A percentile compares a stretch with the other conserved stretches of the same genome.
Evolutionary conservation across 2,797 vertebrate genomes (phyloP).

Genomic region (Argyrosomus regius): DNA sequence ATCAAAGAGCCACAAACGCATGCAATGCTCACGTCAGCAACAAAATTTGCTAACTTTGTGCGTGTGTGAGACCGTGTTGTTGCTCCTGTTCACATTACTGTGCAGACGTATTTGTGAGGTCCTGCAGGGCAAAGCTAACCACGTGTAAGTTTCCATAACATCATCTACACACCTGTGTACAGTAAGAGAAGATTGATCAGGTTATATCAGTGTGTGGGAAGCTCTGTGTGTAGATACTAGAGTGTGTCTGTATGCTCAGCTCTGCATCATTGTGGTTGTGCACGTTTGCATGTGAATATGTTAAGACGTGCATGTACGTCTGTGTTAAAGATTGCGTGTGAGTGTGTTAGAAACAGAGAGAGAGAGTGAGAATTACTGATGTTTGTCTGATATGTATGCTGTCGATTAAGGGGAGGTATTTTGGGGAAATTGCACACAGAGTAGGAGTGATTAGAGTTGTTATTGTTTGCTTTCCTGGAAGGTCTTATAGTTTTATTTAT

Average conservation of each 20-base stretch:
- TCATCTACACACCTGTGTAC: constrained; percentile 41
- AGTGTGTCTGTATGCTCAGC: not conserved
- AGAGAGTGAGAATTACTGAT: not conserved
- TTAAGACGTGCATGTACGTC: not conserved
- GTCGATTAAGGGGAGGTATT: not conserved
- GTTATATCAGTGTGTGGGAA: constrained; percentile 38
- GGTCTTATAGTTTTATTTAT: too few relatives aligned
- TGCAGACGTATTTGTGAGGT: constrained; percentile 32
- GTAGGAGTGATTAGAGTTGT: not conserved
- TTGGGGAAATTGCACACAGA: not conserved
- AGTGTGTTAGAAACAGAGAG: not conserved
- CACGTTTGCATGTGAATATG: not conserved
- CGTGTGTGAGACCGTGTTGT: not conserved
- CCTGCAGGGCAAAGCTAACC: constrained; percentile 36
- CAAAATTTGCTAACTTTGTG: constrained; percentile 4
- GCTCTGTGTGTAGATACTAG: not conserved
- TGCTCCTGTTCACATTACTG: constrained; percentile 10
- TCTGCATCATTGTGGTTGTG: constrained; percentile 25
- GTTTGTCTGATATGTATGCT: not conserved
- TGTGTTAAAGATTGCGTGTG: not conserved
- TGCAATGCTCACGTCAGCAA: constrained; percentile 1
- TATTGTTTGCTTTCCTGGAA: not conserved
- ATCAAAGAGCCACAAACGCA: not conserved
- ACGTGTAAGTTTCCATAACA: constrained; percentile 50
- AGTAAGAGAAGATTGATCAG: constrained; percentile 13